These are phyloP conservation scores for Acanthis flammea DNA, from an alignment of 2,797 vertebrate genomes.

Conservation along the genomic window DNA sequence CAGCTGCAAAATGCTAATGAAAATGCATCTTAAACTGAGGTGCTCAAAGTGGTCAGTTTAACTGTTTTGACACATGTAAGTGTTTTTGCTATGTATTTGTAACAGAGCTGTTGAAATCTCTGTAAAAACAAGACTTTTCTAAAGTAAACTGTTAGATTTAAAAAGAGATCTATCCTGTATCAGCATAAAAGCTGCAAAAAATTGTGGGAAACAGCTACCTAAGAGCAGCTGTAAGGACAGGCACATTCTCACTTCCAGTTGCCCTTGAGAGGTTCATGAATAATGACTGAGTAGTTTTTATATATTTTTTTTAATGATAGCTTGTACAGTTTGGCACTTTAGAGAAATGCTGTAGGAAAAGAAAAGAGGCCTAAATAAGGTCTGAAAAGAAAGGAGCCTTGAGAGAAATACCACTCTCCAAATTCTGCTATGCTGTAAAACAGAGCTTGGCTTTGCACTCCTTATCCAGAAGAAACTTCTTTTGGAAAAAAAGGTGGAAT, in stretches of 20 bases:
- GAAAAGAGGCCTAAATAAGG: slow-evolving; percentile 69
- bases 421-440: slow-evolving; percentile 23
- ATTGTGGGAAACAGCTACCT: background rate
- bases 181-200: background rate
- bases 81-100: background rate
- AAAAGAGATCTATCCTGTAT: background rate
- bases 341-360: slow-evolving; percentile 40
- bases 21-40: background rate
- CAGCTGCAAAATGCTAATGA: slow-evolving; percentile 7
- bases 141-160: background rate
- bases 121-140: background rate
- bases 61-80: background rate
- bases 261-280: background rate
- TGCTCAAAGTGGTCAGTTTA: background rate
- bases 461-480: background rate
- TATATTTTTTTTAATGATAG: background rate
- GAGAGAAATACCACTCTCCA: slow-evolving; percentile 36
- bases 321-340: slow-evolving; percentile 46
- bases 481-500: background rate
- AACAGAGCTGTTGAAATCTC: background rate
- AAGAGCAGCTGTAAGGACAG: background rate
- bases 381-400: slow-evolving; percentile 44
- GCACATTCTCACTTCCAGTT: background rate
- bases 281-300: slow-evolving; percentile 14
- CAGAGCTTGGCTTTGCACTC: background rate